These are phyloP conservation scores for Capricornis sumatraensis DNA, from an alignment of 2,113 vertebrate genomes.

Conservation along the genomic window DNA sequence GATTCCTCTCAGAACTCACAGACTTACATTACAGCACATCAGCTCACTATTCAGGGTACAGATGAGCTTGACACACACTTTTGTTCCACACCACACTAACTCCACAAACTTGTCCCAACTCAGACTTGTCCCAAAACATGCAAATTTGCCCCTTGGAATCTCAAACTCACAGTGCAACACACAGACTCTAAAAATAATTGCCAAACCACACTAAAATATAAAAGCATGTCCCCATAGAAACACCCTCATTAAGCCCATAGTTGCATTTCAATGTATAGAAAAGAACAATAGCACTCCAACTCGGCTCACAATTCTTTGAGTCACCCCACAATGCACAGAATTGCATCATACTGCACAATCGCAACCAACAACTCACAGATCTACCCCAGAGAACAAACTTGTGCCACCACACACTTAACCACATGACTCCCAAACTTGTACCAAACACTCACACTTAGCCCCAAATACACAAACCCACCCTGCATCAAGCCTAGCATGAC, in stretches of 20 bases:
- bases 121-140: not conserved
- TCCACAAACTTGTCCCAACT: not conserved
- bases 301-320: not conserved
- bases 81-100: not conserved
- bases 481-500: not conserved
- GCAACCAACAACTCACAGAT: not conserved
- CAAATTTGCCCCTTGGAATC: not conserved
- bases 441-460: not conserved
- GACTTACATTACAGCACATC: not conserved
- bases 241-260: not conserved
- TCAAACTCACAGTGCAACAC: not conserved
- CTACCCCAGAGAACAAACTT: not conserved
- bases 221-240: not conserved
- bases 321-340: not conserved
- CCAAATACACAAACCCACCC: not conserved
- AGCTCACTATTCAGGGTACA: not conserved
- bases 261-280: not conserved
- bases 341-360: not conserved
- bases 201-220: not conserved
- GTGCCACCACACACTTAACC: not conserved
- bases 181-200: not conserved
- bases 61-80: not conserved
- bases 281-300: not conserved
- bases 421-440: not conserved
- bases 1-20: not conserved